phyloP scores from a whole-genome alignment of 1,140 invertebrate species.

The Rhizoglyphus robini region DNA sequence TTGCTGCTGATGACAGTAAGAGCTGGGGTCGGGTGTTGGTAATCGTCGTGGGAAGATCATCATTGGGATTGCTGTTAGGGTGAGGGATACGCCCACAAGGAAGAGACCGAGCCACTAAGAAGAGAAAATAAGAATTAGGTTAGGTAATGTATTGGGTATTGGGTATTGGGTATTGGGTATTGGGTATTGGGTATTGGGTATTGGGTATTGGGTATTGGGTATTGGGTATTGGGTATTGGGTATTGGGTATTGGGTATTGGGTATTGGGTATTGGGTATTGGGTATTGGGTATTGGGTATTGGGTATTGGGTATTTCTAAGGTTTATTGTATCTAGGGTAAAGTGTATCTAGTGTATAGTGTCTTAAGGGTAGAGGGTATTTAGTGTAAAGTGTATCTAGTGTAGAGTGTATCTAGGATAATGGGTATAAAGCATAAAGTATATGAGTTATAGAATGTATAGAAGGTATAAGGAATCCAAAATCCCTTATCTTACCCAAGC shows the following conservation, averaged over 20 bases:
- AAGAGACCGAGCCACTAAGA: constrained; percentile 65
- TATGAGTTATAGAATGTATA: neutral
- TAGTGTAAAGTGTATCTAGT: too few relatives aligned
- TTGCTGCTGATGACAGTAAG: constrained; percentile 18
- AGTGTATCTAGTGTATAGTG: too few relatives aligned
- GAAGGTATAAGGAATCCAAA: neutral
- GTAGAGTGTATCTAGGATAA: neutral
- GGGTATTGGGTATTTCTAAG: neutral
- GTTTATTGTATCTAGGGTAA: too few relatives aligned
- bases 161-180: too few relatives aligned
- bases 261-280: too few relatives aligned
- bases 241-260: too few relatives aligned
- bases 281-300: too few relatives aligned
- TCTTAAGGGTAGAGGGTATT: too few relatives aligned
- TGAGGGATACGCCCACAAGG: constrained; percentile 58
- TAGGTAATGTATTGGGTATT: neutral
- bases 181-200: too few relatives aligned
- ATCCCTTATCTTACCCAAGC: constrained; percentile 43
- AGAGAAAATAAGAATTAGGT: neutral
- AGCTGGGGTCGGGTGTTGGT: constrained; percentile 28
- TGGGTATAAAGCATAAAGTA: neutral
- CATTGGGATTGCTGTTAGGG: constrained; percentile 66
- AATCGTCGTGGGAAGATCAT: constrained; percentile 66
- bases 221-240: too few relatives aligned
- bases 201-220: too few relatives aligned